Base-by-base conservation (phyloP, 2,113 vertebrate species). In the Mugil cephalus region DNA sequence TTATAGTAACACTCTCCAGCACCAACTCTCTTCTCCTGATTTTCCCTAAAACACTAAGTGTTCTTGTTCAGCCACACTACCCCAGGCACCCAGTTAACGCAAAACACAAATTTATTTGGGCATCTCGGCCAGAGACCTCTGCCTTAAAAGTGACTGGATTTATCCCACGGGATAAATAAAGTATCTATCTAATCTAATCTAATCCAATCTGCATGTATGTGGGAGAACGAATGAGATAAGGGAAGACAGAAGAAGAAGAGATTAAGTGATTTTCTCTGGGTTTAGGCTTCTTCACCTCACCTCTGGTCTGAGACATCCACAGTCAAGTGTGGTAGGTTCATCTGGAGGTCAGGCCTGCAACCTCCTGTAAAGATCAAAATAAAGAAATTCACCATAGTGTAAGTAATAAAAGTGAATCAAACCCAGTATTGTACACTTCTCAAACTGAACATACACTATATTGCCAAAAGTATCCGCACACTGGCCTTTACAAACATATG, bases 31-130 rank as follows among this genome's bases (percentile, higher is more conserved):
- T n/a, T 14, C 36, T 48, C 51, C 21, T 48, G 8, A 18, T 7
- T 71, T 4, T 56, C 30, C 42, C 34, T 53, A 7, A 10, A 42
- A 70, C 12, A 56, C 59, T 60, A 58, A 42, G 50, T n/a, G 53
- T 58, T 82, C 19, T 34, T 39, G 45, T 43, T 59, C 40, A 65
- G 50, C 0, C 43, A 53, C 17, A 24, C 10, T 0, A 70, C 50
- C 35, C 2, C 1, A 8, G 52, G 64, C 69, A 17, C 15, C 9
- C 3, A 39, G 42, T 64, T 54, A 65, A 60, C 7, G 19, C 50
- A 46, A 62, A 75, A 10, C 46, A 55, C 60, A 74, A 74, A 84
- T 70, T 10, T 15, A 76, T 75, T 73, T 62, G 55, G 62, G 35
- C 47, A 1, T 74, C 53, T 50, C 6, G 2, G 21, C 10, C 15